Conservation (phyloP, 2,113 vertebrate genomes). For the Rutilus rutilus region DNA sequence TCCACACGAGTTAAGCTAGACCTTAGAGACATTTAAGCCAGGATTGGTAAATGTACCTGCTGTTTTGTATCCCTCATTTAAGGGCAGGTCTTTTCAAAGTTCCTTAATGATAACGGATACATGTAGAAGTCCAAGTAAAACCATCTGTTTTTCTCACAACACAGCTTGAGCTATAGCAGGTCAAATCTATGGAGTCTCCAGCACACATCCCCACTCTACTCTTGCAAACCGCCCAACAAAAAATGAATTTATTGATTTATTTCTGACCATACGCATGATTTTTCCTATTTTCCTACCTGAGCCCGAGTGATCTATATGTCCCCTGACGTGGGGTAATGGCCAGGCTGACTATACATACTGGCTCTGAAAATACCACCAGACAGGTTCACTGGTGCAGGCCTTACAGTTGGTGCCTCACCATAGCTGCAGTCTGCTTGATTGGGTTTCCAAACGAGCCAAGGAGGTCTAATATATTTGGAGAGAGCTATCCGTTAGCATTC, state of each 20-base stretch:
- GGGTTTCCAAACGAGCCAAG: no score
- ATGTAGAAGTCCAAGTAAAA: neutral
- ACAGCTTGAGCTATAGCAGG: neutral
- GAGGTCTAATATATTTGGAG: no score
- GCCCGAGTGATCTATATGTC: slow-evolving; percentile 50
- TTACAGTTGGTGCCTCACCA: neutral
- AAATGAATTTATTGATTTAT: slow-evolving; percentile 71
- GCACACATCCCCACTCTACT: neutral
- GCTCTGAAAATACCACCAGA: neutral
- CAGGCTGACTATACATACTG: slow-evolving; percentile 20
- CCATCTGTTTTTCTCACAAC: slow-evolving; percentile 9
- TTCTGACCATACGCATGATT: slow-evolving; percentile 54
- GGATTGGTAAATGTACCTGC: slow-evolving; percentile 33
- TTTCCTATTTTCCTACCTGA: slow-evolving; percentile 68
- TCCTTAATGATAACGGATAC: slow-evolving; percentile 31
- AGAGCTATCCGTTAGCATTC: no score
- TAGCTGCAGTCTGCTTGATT: neutral
- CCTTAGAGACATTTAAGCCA: slow-evolving; percentile 38
- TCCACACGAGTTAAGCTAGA: slow-evolving; percentile 35
- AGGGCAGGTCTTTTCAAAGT: slow-evolving; percentile 22
- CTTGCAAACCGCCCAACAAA: neutral
- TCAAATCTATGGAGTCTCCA: neutral
- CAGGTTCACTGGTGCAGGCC: neutral
- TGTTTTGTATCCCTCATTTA: slow-evolving; percentile 37
- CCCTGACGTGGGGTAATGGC: slow-evolving; percentile 58